phyloP scores from a whole-genome alignment of 2,888 invertebrate species.

The Pteria penguin region DNA sequence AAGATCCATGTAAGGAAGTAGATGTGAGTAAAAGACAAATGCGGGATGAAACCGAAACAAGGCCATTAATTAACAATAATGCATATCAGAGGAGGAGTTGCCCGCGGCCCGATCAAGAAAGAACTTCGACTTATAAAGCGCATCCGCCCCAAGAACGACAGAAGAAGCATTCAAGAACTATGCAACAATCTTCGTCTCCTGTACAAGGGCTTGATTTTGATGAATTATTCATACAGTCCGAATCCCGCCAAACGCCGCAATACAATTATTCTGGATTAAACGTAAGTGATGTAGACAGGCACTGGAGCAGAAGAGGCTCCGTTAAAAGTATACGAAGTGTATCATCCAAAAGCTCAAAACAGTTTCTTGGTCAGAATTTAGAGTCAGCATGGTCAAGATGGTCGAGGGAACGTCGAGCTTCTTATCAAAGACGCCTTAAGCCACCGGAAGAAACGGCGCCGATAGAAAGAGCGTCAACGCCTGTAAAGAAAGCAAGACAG shows the following conservation, averaged over 20 bases:
- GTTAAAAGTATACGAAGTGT: conserved; percentile 55
- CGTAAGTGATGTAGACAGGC: conserved; percentile 59
- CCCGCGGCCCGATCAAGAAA: neutral
- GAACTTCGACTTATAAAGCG: neutral
- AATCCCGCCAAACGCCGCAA: conserved; percentile 42
- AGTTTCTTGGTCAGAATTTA: conserved; percentile 57
- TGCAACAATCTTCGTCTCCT: conserved; percentile 12
- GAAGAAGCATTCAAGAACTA: neutral
- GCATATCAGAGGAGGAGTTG: conserved; percentile 1
- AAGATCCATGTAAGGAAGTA: conserved; percentile 9
- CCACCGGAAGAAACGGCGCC: conserved; percentile 67
- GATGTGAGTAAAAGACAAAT: neutral
- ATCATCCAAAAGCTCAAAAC: conserved; percentile 59
- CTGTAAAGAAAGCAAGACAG: conserved; percentile 77
- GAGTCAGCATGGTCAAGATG: conserved; percentile 72
- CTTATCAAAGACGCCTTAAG: conserved; percentile 70
- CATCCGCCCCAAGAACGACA: neutral
- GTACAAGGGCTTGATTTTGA: conserved; percentile 56
- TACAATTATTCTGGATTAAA: conserved; percentile 50
- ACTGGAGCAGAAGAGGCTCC: conserved; percentile 60
- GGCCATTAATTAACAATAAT: conserved; percentile 21
- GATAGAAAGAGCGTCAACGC: conserved; percentile 74
- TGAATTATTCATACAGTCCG: conserved; percentile 53
- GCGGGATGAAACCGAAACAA: conserved; percentile 14
- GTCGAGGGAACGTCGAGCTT: conserved; percentile 71